Percentiles rank a stretch among this genome's conserved stretches.
phyloP scores from a whole-genome alignment of 2,797 vertebrate species.

The Cuniculus paca region DNA sequence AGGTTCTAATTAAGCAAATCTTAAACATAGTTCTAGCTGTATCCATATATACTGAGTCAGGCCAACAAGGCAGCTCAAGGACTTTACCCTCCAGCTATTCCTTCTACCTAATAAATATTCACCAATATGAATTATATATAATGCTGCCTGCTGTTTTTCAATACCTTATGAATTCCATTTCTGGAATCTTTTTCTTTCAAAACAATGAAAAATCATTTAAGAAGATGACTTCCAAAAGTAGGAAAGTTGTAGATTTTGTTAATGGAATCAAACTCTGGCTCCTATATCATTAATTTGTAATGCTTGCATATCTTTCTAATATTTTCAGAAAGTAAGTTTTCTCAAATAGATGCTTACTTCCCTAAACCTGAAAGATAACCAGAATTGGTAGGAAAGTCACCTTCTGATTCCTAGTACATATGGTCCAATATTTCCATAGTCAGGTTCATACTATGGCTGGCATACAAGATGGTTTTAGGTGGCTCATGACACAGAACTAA shows the following conservation, averaged over 20 bases:
- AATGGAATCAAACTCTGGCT: conserved; percentile 59
- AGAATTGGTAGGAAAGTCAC: background rate
- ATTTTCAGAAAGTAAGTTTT: conserved; percentile 29
- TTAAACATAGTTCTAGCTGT: background rate
- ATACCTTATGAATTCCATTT: conserved; percentile 23
- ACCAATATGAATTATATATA: conserved; percentile 6
- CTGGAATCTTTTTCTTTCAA: conserved; percentile 69
- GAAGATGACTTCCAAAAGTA: conserved; percentile 59
- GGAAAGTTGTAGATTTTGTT: conserved; percentile 37
- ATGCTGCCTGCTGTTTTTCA: background rate
- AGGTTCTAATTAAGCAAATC: background rate
- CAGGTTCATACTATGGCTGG: background rate
- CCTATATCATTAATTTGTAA: conserved; percentile 48
- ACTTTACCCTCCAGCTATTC: background rate
- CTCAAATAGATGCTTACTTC: conserved; percentile 8
- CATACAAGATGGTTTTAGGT: background rate
- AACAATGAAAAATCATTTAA: conserved; percentile 50
- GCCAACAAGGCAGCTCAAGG: background rate
- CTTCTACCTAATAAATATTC: conserved; percentile 4
- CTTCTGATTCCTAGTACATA: background rate
- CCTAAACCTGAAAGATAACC: background rate
- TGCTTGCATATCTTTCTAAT: conserved; percentile 47
- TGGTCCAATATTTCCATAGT: background rate
- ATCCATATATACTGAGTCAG: background rate
- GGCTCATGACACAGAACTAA: background rate